Conservation (phyloP, 2,797 vertebrate species). For the Lutjanus campechanus region DNA sequence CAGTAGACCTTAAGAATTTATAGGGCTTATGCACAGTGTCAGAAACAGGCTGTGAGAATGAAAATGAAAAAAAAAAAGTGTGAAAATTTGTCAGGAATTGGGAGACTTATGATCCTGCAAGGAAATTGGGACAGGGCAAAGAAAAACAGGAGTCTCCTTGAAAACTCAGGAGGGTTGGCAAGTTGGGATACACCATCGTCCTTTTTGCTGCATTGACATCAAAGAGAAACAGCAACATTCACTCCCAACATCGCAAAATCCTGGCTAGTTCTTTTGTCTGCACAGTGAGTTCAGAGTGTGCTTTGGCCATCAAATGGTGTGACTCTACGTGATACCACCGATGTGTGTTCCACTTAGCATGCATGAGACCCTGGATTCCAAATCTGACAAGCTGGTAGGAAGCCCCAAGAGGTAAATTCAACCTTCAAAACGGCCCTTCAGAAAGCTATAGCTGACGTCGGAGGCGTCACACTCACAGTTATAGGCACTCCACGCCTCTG, state of each 20-base stretch:
- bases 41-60: no score
- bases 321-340: neutral
- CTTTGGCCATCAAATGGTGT: neutral
- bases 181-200: no score
- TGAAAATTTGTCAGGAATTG: no score
- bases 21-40: no score
- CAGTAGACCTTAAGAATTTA: no score
- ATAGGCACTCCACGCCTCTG: conserved; percentile 23
- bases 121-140: no score
- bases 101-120: no score
- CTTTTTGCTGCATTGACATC: neutral
- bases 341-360: neutral
- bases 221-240: neutral
- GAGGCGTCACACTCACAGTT: neutral
- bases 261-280: neutral
- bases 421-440: conserved; percentile 14
- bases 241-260: no score
- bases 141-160: no score
- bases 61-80: no score
- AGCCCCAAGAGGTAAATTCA: conserved; percentile 6
- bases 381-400: conserved; percentile 9
- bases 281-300: neutral
- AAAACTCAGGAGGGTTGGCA: no score
- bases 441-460: conserved; percentile 22
- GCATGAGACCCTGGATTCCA: conserved; percentile 1